Evolutionary conservation across 2,888 invertebrate genomes (phyloP).

Genomic region (Thysanoteuthis rhombus): DNA sequence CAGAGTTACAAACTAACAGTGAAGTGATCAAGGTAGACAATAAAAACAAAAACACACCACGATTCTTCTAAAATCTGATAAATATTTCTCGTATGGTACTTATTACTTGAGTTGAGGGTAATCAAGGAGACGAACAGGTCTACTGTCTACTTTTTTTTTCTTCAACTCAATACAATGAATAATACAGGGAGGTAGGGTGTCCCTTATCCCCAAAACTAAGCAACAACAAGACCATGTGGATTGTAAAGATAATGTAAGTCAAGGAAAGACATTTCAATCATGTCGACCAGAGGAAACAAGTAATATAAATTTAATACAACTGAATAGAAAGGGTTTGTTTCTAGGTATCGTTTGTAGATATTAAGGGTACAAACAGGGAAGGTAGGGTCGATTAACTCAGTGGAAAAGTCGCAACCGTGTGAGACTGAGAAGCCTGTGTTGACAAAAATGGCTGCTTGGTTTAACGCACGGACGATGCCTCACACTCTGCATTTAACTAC

Average conservation of each 20-base stretch:
- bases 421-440: background rate
- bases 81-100: background rate
- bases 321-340: background rate
- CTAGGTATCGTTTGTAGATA: background rate
- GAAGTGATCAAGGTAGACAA: no score
- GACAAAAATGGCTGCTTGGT: background rate
- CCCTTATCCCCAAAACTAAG: background rate
- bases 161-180: background rate
- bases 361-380: background rate
- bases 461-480: background rate
- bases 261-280: background rate
- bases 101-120: no score
- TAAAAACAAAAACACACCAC: no score
- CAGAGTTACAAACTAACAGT: no score
- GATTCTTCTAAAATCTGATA: background rate
- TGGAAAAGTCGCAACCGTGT: background rate
- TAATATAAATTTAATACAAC: background rate
- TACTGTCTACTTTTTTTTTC: background rate
- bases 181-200: background rate
- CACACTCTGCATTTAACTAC: background rate
- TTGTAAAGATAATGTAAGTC: background rate
- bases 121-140: background rate
- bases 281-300: background rate
- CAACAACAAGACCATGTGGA: background rate
- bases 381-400: background rate